Evolutionary conservation across 1,140 invertebrate species (phyloP).

Genomic region (Drosophila carrolli): DNA sequence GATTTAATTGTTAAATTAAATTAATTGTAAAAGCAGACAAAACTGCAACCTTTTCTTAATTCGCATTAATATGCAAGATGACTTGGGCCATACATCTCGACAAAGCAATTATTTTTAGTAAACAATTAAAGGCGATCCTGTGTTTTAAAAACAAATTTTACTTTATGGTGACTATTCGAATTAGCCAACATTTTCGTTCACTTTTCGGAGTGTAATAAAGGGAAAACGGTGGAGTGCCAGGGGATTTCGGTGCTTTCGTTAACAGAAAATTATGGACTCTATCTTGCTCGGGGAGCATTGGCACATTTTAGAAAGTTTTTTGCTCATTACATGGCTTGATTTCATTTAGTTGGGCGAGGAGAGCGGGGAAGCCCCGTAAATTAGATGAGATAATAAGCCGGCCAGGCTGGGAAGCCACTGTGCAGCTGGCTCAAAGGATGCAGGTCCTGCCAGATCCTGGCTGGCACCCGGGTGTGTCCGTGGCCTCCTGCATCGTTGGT

Average conservation of each 20-base stretch:
- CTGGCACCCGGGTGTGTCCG: background rate
- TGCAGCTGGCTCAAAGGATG: constrained; percentile 25
- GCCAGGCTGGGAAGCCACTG: constrained; percentile 25
- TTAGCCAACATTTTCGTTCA: background rate
- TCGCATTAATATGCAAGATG: too few relatives aligned
- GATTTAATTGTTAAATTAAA: too few relatives aligned
- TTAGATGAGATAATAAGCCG: constrained; percentile 65
- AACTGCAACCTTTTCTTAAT: too few relatives aligned
- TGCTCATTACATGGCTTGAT: constrained; percentile 67
- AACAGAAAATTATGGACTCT: constrained; percentile 49
- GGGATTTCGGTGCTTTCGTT: constrained; percentile 16
- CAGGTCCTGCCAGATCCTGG: constrained; percentile 2
- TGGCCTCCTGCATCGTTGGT: constrained; percentile 34
- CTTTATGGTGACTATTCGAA: background rate
- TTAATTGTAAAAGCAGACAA: too few relatives aligned
- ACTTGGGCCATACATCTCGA: too few relatives aligned
- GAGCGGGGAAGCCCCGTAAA: constrained; percentile 44
- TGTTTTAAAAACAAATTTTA: background rate
- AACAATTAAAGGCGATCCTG: too few relatives aligned
- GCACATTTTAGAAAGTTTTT: constrained; percentile 51
- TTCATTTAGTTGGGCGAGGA: constrained; percentile 46
- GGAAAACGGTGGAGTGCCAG: background rate
- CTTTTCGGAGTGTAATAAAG: constrained; percentile 1
- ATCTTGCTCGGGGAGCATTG: constrained; percentile 30
- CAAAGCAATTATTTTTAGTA: too few relatives aligned